Conservation (phyloP, 2,113 vertebrate species). For the Microtus pennsylvanicus region DNA sequence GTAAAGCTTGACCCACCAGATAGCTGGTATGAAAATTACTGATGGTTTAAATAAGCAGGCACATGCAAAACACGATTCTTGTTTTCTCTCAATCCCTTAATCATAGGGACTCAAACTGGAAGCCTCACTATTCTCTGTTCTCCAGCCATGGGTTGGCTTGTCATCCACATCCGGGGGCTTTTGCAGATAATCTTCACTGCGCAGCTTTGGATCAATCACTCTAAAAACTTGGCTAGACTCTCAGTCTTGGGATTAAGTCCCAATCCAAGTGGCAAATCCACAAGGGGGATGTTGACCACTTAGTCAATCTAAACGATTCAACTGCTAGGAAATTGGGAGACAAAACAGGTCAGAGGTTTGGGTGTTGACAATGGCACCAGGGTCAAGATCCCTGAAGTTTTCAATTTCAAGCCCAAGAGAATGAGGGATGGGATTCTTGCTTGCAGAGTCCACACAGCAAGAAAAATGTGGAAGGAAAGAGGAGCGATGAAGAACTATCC, state of each 20-base stretch:
- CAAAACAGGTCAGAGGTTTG: neutral
- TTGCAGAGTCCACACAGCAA: neutral
- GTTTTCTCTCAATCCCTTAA: constrained; percentile 38
- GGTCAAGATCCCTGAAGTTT: neutral
- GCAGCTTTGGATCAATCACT: neutral
- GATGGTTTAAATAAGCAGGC: constrained; percentile 36
- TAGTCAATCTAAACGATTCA: neutral
- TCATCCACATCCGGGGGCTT: neutral
- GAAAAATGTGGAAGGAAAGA: neutral
- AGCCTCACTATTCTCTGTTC: constrained; percentile 15
- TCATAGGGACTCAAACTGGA: constrained; percentile 9
- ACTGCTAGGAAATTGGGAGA: neutral
- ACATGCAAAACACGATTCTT: neutral
- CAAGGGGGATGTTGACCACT: neutral
- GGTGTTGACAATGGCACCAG: neutral
- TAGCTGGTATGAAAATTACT: constrained; percentile 35
- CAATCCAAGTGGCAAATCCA: neutral
- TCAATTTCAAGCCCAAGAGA: neutral
- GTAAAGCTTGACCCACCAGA: neutral
- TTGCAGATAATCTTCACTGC: neutral
- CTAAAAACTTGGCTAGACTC: constrained; percentile 24
- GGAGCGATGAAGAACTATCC: neutral
- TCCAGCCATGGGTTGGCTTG: neutral
- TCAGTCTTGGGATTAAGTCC: neutral
- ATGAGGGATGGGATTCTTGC: neutral